phyloP scores from a whole-genome alignment of 2,797 vertebrate genomes.

The Apogon talboti region DNA sequence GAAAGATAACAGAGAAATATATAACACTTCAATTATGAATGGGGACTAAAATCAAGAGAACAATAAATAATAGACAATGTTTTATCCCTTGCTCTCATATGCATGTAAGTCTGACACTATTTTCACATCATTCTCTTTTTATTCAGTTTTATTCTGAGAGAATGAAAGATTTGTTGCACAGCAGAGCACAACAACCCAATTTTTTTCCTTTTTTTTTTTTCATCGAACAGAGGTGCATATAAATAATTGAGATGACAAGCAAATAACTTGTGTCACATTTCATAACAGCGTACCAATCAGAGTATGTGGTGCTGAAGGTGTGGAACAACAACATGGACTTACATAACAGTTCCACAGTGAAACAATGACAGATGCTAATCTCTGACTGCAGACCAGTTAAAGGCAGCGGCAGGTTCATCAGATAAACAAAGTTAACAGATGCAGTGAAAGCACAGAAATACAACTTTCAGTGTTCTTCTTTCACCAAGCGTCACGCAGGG shows the following conservation, averaged over 20 bases:
- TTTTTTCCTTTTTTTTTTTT: constrained; percentile 70
- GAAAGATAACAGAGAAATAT: constrained; percentile 61
- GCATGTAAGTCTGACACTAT: constrained; percentile 44
- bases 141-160: constrained; percentile 56
- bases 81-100: constrained; percentile 34
- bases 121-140: constrained; percentile 42
- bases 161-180: constrained; percentile 53
- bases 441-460: constrained; percentile 45
- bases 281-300: constrained; percentile 52
- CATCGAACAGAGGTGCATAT: constrained; percentile 62
- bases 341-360: constrained; percentile 49
- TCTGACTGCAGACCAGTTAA: constrained; percentile 24
- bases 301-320: constrained; percentile 18
- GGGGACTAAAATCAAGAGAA: constrained; percentile 48
- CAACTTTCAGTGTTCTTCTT: constrained; percentile 32
- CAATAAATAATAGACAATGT: constrained; percentile 70
- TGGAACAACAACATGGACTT: constrained; percentile 34
- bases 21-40: constrained; percentile 69
- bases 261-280: constrained; percentile 73
- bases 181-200: constrained; percentile 70
- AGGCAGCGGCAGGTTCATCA: constrained; percentile 30
- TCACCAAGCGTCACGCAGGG: constrained; percentile 32
- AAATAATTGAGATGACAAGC: constrained; percentile 76
- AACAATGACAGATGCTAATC: constrained; percentile 54
- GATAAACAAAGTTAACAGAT: constrained; percentile 38